A percentile compares a stretch with the other conserved stretches of the same genome.
phyloP scores from a whole-genome alignment of 2,113 vertebrate species.

The Podiceps cristatus region DNA sequence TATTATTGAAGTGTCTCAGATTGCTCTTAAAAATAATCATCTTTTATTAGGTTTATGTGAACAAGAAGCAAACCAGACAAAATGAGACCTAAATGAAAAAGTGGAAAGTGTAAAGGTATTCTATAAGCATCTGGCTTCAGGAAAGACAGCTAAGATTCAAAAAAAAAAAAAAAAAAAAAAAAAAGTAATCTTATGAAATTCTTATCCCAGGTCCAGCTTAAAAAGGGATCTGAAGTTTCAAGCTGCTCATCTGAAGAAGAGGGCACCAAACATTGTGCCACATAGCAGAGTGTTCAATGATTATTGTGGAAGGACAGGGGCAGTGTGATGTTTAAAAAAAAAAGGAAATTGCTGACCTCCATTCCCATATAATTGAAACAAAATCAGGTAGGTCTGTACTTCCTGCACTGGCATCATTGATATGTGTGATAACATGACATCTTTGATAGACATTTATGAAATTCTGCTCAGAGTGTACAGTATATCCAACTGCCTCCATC shows the following conservation, averaged over 20 bases:
- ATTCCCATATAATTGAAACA: not conserved
- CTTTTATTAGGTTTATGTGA: not conserved
- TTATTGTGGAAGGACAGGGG: not conserved
- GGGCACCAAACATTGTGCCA: not conserved
- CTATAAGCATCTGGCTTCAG: not conserved
- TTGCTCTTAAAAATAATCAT: conserved; percentile 3
- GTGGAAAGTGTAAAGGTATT: not conserved
- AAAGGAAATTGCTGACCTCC: not conserved
- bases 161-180: too few relatives aligned
- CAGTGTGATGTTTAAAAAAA: not conserved
- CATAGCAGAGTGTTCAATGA: not conserved
- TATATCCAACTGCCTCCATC: not conserved
- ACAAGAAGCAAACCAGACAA: conserved; percentile 7
- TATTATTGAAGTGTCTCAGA: not conserved
- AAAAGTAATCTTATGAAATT: not conserved
- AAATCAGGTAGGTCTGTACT: not conserved
- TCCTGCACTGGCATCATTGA: not conserved
- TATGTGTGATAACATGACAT: not conserved
- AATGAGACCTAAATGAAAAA: not conserved
- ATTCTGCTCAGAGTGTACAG: not conserved
- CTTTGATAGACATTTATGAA: not conserved
- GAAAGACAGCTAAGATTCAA: not conserved
- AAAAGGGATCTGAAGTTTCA: not conserved
- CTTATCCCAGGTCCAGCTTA: not conserved
- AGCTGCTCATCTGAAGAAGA: not conserved